Evolutionary conservation across 2,888 invertebrate genomes (phyloP).

Genomic region (Candidula unifasciata): DNA sequence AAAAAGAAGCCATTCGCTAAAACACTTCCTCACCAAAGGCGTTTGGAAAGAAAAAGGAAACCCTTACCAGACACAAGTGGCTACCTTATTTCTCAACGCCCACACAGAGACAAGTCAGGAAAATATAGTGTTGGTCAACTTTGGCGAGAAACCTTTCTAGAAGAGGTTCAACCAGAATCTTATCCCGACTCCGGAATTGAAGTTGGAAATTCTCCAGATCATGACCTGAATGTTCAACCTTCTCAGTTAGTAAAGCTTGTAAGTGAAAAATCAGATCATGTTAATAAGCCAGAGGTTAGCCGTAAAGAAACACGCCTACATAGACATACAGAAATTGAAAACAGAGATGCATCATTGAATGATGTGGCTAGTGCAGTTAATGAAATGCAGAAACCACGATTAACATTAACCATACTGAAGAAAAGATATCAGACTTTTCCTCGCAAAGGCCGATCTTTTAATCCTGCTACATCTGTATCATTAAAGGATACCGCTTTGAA

Average conservation of each 20-base stretch:
- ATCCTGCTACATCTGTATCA: neutral
- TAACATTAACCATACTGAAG: slow-evolving; percentile 47
- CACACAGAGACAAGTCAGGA: slow-evolving; percentile 48
- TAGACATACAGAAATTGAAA: slow-evolving; percentile 12
- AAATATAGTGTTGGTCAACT: slow-evolving; percentile 50
- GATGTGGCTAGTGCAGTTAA: slow-evolving; percentile 25
- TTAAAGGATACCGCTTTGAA: neutral
- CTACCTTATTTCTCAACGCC: slow-evolving; percentile 45
- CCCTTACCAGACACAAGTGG: neutral
- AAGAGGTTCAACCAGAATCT: slow-evolving; percentile 40
- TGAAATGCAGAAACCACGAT: slow-evolving; percentile 32
- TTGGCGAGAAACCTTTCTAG: slow-evolving; percentile 48
- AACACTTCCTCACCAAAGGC: neutral
- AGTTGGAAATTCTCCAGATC: slow-evolving; percentile 48
- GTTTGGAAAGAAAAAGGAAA: slow-evolving; percentile 14
- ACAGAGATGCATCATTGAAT: neutral
- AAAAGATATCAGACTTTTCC: slow-evolving; percentile 38
- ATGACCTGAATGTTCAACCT: slow-evolving; percentile 27
- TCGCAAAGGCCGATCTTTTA: neutral
- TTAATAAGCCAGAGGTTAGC: slow-evolving; percentile 3
- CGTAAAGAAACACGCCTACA: slow-evolving; percentile 43
- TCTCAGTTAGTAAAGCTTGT: neutral
- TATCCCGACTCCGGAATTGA: slow-evolving; percentile 51
- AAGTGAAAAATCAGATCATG: slow-evolving; percentile 7
- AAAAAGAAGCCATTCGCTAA: slow-evolving; percentile 36